Base-by-base conservation (phyloP, 2,888 invertebrate species). In the Nymphalis c-album region DNA sequence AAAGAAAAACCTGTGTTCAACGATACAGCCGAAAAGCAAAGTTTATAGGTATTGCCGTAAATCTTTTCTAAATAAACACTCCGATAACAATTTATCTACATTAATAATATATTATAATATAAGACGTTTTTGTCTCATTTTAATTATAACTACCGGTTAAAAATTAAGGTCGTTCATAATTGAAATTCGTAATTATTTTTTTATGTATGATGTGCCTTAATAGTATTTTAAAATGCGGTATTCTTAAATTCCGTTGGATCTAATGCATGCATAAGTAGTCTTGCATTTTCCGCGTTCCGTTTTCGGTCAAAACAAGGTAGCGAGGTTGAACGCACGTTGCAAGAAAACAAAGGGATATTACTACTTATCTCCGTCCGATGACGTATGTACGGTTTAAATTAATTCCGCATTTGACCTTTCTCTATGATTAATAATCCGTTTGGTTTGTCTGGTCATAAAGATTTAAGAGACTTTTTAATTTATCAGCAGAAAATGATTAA, bases 201-300 rank as follows among this genome's bases (percentile, higher is more conserved):
- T 10, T 35, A 40, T 17, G 0, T 60, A 47, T 35, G 4, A 10
- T 45, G 61, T 51, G 35, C 35, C 50, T 40, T 53, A 70, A 67
- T 67, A 55, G 53, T 53, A 50, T 68, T 63, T 61, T 72, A 69
- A 63, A 69, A 75, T 72, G 73, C 74, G 71, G 75, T 65, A 68
- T 70, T 72, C 50, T 70, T 67, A 69, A 65, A 75, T 73, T 63
- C 70, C 68, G 63, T 62, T 57, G 67, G 59, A 48, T 68, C 68
- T 67, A 71, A 65, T 69, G 50, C 68, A 73, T 71, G 68, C 67
- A 61, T 65, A 66, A 63, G 40, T 18, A 13, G 35, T 47, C 61
- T 31, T 31, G 22, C 40, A 60, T 73, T 77, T 86, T 87, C 88
- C 86, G 84, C 80, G 80, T 82, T 82, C 86, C 86, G 77, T 80